A percentile compares a stretch with the other conserved stretches of the same genome.
These are phyloP conservation scores for Pelosia muscerda DNA, from an alignment of 2,888 invertebrate species.

Conservation along the genomic window DNA sequence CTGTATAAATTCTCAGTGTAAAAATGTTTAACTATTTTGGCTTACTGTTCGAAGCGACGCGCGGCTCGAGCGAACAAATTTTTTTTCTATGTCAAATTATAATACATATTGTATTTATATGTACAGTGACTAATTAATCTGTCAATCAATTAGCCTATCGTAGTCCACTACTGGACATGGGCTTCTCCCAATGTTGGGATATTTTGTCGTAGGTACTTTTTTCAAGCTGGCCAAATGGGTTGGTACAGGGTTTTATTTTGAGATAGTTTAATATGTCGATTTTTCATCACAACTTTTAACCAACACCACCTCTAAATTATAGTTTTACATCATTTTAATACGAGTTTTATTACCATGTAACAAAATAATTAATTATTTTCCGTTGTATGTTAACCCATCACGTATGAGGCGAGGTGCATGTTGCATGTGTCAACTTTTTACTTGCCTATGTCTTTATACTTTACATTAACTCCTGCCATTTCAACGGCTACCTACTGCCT, in stretches of 20 bases:
- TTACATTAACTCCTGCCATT: slow-evolving; percentile 74
- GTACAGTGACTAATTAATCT: background rate
- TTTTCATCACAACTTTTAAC: slow-evolving; percentile 9
- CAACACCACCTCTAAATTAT: slow-evolving; percentile 36
- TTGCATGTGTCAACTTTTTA: slow-evolving; percentile 64
- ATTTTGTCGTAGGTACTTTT: no score
- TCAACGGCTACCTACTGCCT: slow-evolving; percentile 66
- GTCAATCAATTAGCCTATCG: no score
- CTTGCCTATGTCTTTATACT: slow-evolving; percentile 55
- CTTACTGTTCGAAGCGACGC: background rate
- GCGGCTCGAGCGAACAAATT: no score
- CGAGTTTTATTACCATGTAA: slow-evolving; percentile 26
- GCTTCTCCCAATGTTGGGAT: no score
- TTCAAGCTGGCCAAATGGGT: no score
- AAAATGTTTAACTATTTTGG: background rate
- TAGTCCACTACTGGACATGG: no score
- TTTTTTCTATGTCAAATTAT: no score
- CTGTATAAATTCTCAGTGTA: background rate
- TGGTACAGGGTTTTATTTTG: no score
- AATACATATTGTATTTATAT: no score
- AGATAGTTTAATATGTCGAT: no score
- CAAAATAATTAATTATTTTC: slow-evolving; percentile 32
- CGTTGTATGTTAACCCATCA: slow-evolving; percentile 39
- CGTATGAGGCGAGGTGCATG: slow-evolving; percentile 44
- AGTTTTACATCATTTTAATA: slow-evolving; percentile 23